phyloP scores from a whole-genome alignment of 1,140 invertebrate species.

The Pogonognathellus flavescens region DNA sequence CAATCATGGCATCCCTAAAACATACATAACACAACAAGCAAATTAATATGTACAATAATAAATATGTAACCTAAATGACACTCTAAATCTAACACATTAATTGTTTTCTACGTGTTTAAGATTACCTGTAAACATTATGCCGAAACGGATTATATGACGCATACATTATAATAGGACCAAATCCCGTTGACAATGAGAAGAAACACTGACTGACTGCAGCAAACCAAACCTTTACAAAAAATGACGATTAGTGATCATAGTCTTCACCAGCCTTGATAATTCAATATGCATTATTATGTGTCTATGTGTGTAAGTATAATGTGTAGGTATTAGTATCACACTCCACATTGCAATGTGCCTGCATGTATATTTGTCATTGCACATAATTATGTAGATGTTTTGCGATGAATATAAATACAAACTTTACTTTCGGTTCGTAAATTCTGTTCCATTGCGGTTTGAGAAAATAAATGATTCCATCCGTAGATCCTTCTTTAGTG shows the following conservation, averaged over 20 bases:
- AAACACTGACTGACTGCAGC: conserved; percentile 86
- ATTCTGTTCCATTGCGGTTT: conserved; percentile 80
- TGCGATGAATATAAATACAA: not conserved
- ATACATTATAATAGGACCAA: conserved; percentile 73
- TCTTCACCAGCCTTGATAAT: not conserved
- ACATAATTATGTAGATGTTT: too few species aligned
- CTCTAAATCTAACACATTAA: not conserved
- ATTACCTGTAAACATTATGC: conserved; percentile 80
- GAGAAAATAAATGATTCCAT: conserved; percentile 84
- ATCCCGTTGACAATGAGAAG: conserved; percentile 73
- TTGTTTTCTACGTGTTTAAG: too few species aligned
- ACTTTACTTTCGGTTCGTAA: conserved; percentile 74
- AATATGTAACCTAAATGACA: too few species aligned
- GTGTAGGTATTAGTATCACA: too few species aligned
- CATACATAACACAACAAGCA: not conserved
- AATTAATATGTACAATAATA: not conserved
- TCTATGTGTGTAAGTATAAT: not conserved
- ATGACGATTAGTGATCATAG: not conserved
- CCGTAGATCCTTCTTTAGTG: conserved; percentile 75
- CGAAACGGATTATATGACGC: conserved; percentile 86
- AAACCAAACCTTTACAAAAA: conserved; percentile 76
- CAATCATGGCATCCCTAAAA: conserved; percentile 71
- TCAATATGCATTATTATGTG: too few species aligned
- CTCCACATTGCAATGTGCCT: too few species aligned
- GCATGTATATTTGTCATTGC: too few species aligned